Conservation (phyloP, 2,113 vertebrate species). For the Peromyscus leucopus region DNA sequence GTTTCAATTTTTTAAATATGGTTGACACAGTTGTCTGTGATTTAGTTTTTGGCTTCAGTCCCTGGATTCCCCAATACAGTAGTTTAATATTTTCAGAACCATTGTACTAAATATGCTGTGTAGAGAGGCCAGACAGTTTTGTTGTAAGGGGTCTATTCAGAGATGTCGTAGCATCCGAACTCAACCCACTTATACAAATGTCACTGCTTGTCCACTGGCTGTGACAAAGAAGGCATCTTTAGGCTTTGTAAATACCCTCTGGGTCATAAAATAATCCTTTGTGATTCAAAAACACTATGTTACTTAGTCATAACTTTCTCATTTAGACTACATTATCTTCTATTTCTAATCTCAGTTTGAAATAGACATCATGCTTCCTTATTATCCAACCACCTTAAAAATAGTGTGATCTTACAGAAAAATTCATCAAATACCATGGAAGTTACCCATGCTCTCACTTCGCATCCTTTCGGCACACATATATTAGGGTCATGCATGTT, state of each 20-base stretch:
- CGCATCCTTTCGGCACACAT: background rate
- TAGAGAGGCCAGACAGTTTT: background rate
- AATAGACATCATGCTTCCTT: background rate
- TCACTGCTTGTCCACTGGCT: background rate
- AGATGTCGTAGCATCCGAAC: background rate
- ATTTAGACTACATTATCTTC: background rate
- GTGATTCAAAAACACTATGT: background rate
- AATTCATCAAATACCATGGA: background rate
- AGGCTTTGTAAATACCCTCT: background rate
- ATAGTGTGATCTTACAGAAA: background rate
- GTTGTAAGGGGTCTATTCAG: background rate
- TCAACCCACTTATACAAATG: too few relatives aligned
- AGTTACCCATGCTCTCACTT: background rate
- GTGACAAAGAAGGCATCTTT: background rate
- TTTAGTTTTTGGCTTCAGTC: background rate
- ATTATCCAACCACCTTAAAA: background rate
- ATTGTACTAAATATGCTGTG: background rate
- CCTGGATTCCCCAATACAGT: background rate
- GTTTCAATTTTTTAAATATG: background rate
- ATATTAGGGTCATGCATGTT: background rate
- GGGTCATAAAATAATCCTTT: background rate
- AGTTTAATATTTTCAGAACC: background rate
- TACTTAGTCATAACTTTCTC: background rate
- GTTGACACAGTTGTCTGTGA: background rate
- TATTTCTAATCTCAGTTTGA: background rate